Conservation (phyloP, 1,140 invertebrate genomes). For the Holotrichia oblita region DNA sequence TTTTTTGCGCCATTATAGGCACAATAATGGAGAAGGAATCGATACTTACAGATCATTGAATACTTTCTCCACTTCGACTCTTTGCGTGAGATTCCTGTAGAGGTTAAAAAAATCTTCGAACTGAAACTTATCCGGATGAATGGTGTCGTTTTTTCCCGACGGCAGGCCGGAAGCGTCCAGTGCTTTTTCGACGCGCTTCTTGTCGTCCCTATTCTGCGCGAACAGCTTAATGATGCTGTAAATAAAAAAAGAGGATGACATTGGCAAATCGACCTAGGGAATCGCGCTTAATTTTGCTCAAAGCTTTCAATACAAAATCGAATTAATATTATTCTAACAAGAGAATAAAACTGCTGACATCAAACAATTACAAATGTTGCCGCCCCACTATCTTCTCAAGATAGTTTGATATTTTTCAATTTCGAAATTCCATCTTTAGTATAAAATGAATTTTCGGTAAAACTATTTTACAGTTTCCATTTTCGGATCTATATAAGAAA, state of each 20-base stretch:
- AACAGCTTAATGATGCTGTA: slow-evolving; percentile 90
- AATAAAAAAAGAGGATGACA: slow-evolving; percentile 47
- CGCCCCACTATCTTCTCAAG: no score
- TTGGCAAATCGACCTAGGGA: no score
- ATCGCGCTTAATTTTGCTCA: not conserved
- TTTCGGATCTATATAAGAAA: no score
- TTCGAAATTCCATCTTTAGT: no score
- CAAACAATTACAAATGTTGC: no score
- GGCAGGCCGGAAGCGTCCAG: slow-evolving; percentile 86
- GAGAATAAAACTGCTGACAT: no score
- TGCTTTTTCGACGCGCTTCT: slow-evolving; percentile 91
- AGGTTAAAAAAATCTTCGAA: slow-evolving; percentile 96
- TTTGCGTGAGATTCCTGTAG: slow-evolving; percentile 88
- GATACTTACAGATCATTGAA: slow-evolving; percentile 84
- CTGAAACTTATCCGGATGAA: slow-evolving; percentile 85
- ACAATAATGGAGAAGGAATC: slow-evolving; percentile 11
- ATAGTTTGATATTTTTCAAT: no score
- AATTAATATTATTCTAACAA: not conserved
- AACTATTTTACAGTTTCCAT: no score
- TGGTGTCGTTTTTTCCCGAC: slow-evolving; percentile 87
- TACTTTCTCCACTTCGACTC: slow-evolving; percentile 89
- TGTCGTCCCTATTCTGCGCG: slow-evolving; percentile 92
- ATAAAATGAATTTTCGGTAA: no score
- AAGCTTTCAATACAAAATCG: not conserved
- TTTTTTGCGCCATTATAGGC: not conserved